Evolutionary conservation across 2,888 invertebrate genomes (phyloP), one percentile per base, ranked within the genome.

Genomic region (Drosophila prostipennis): DNA sequence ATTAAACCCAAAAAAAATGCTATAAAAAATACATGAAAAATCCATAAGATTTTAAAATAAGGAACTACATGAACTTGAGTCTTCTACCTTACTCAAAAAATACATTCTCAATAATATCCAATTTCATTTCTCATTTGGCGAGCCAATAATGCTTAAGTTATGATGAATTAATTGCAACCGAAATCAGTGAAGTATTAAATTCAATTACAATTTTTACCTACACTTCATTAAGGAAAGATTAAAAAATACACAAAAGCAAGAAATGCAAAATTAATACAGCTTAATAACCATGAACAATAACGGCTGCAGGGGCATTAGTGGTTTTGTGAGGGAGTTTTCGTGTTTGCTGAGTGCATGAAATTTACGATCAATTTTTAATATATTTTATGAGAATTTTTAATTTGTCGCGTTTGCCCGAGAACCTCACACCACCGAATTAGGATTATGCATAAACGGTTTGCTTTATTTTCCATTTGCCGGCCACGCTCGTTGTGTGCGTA

Each of bases 361-460:
- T 72, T 72, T 72, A 72, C 39, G 63, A 56, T 51, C 72, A 64
- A 72, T 72, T 64, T 72, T 54, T 72, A 57, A 73, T 63, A 57
- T 43, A 72, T 57, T 72, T 72, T 72, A 72, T 72, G 73, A 53
- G 72, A 57, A 72, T 72, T 57, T 53, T 56, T 64, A 64, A 72
- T 57, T 53, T 64, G 72, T 72, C 56, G 56, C 64, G 32, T 14
- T 52, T 34, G 42, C 51, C 53, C 43, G 67, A 65, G 37, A 64
- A 45, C 54, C 43, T 53, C 73, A 63, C 61, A 57, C 73, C 49
- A 54, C 14, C 49, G 63, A 61, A 60, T 70, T 70, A 63, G 49
- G 43, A 72, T 71, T 71, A 71, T 71, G 72, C 72, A 71, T 52
- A 71, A 71, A 46, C 55, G 63, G 23, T 53, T 48, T 40, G 46